Conservation (phyloP, 2,888 invertebrate species). For the Lamproptera curius region DNA sequence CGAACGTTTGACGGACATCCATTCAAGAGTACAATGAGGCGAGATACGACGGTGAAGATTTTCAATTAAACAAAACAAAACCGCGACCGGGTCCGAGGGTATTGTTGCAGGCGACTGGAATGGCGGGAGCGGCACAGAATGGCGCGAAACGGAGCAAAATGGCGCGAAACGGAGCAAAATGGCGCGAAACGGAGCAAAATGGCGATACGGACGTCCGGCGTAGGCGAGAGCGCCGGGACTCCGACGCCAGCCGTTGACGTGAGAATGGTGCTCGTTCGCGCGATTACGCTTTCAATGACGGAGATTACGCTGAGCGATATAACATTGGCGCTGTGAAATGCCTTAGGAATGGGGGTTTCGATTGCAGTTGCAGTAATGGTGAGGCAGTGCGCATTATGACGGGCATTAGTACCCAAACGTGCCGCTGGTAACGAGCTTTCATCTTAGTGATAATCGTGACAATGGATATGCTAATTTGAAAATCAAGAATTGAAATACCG, state of each 20-base stretch:
- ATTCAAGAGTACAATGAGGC: constrained; percentile 47
- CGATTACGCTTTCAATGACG: constrained; percentile 46
- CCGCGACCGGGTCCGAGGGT: constrained; percentile 38
- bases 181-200: constrained; percentile 29
- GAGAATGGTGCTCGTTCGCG: constrained; percentile 36
- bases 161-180: constrained; percentile 34
- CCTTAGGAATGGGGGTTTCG: constrained; percentile 33
- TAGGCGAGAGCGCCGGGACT: constrained; percentile 36
- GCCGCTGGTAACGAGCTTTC: neutral
- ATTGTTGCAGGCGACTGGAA: constrained; percentile 50
- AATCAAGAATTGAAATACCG: too few relatives aligned
- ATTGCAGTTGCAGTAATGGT: constrained; percentile 8
- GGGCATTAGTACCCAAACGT: constrained; percentile 4
- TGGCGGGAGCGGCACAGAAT: constrained; percentile 34
- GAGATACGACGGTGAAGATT: constrained; percentile 64
- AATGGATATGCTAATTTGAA: neutral
- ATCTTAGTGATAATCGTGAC: neutral
- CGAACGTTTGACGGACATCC: constrained; percentile 33
- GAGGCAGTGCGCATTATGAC: constrained; percentile 2
- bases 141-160: constrained; percentile 36
- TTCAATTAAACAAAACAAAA: constrained; percentile 72
- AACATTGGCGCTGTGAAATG: constrained; percentile 35
- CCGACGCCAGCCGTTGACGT: constrained; percentile 24
- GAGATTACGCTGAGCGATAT: constrained; percentile 47
- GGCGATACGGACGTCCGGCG: constrained; percentile 56